A percentile compares a stretch with the other conserved stretches of the same genome.
phyloP scores from a whole-genome alignment of 2,797 vertebrate genomes.

The Harpagifer antarcticus region DNA sequence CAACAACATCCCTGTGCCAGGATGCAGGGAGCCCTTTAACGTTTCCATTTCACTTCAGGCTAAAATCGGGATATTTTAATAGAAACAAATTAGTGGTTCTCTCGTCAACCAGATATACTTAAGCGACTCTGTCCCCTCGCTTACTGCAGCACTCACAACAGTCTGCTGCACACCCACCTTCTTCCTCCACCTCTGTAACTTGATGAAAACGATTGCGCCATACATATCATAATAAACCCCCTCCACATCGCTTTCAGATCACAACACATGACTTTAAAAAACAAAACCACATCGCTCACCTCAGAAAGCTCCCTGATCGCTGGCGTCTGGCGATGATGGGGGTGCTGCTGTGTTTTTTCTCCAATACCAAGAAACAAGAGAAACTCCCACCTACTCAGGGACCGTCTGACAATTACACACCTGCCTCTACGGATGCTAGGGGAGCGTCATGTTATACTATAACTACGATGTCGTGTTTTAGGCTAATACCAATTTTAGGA shows the following conservation, averaged over 20 bases:
- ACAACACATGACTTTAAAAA: constrained; percentile 18
- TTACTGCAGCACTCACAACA: constrained; percentile 66
- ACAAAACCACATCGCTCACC: constrained; percentile 73
- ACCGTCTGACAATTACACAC: constrained; percentile 79
- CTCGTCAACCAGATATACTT: constrained; percentile 2
- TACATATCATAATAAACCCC: constrained; percentile 35
- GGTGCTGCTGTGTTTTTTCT: constrained; percentile 63
- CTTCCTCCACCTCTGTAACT: constrained; percentile 70
- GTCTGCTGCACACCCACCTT: constrained; percentile 75
- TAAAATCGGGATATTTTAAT: not conserved
- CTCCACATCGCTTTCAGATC: not conserved
- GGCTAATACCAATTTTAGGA: not conserved
- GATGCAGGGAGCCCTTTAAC: constrained; percentile 1
- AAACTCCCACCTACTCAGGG: constrained; percentile 84
- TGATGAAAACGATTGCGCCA: constrained; percentile 69
- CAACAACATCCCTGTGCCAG: constrained; percentile 1
- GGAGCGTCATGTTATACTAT: constrained; percentile 50
- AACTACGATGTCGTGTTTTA: not conserved
- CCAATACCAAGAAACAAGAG: constrained; percentile 82
- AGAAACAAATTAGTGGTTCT: not conserved
- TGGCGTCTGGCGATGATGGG: constrained; percentile 64
- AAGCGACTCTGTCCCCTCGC: constrained; percentile 12
- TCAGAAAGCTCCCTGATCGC: constrained; percentile 64
- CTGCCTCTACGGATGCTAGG: constrained; percentile 48
- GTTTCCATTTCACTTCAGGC: not conserved